Conservation (phyloP, 1,140 invertebrate genomes). For the Dendrolimus kikuchii region DNA sequence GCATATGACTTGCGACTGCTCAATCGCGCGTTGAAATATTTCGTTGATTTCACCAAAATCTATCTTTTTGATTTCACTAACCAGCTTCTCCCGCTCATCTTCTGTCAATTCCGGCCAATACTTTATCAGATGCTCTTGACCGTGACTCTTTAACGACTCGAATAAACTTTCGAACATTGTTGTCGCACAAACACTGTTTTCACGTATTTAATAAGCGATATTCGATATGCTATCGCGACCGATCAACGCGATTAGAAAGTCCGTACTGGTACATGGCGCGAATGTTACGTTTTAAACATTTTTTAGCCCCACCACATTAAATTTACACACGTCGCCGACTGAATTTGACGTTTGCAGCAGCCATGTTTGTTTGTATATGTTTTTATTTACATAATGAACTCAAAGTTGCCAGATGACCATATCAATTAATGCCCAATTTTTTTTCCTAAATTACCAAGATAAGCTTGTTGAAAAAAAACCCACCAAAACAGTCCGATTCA, state of each 20-base stretch:
- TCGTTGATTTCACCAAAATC: slow-evolving; percentile 79
- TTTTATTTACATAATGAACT: too few relatives aligned
- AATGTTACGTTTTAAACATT: slow-evolving; percentile 27
- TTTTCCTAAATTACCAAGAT: too few relatives aligned
- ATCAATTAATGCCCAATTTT: too few relatives aligned
- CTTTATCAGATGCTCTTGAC: slow-evolving; percentile 89
- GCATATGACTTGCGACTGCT: slow-evolving; percentile 73
- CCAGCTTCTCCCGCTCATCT: slow-evolving; percentile 75
- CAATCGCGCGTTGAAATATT: slow-evolving; percentile 78
- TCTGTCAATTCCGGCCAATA: slow-evolving; percentile 86
- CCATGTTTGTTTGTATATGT: slow-evolving; percentile 11
- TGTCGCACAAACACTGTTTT: slow-evolving; percentile 4
- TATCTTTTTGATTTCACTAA: slow-evolving; percentile 76
- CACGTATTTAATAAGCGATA: too few relatives aligned
- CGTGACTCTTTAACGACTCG: slow-evolving; percentile 55
- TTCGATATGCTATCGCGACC: slow-evolving; percentile 12
- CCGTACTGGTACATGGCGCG: slow-evolving; percentile 29
- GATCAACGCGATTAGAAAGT: slow-evolving; percentile 62
- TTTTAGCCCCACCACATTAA: slow-evolving; percentile 48
- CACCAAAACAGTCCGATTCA: too few relatives aligned
- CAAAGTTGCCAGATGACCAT: too few relatives aligned
- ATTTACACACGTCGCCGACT: slow-evolving; percentile 19
- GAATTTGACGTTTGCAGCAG: slow-evolving; percentile 22
- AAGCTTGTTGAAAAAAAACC: too few relatives aligned
- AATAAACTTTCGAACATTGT: slow-evolving; percentile 55